Evolutionary conservation across 1,140 invertebrate species (phyloP).

Genomic region (Meloidogyne hapla): DNA sequence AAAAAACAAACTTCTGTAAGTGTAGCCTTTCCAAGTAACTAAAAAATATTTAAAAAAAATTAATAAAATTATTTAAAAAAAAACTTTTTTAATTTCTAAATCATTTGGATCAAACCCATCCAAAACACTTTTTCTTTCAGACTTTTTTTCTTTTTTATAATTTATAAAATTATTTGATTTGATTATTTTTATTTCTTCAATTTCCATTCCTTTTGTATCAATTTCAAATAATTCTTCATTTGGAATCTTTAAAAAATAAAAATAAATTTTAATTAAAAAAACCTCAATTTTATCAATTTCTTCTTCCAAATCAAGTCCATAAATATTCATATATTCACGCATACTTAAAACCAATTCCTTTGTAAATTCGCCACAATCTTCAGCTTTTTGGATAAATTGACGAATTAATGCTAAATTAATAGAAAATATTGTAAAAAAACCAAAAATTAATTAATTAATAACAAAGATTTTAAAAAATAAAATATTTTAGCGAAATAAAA

Average conservation of each 20-base stretch:
- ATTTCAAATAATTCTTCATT: slow-evolving; percentile 18
- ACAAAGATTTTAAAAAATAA: slow-evolving; percentile 9
- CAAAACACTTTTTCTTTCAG: slow-evolving; percentile 14
- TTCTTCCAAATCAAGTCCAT: slow-evolving; percentile 6
- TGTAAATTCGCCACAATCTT: slow-evolving; percentile 20
- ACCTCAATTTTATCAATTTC: slow-evolving; percentile 5
- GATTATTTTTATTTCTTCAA: neutral
- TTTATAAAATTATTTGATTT: neutral
- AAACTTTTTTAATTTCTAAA: slow-evolving; percentile 18
- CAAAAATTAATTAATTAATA: no score
- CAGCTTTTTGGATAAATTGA: slow-evolving; percentile 8
- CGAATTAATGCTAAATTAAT: slow-evolving; percentile 15
- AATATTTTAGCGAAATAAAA: no score
- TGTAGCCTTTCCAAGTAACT: slow-evolving; percentile 12
- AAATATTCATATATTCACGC: slow-evolving; percentile 10
- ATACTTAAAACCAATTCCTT: slow-evolving; percentile 1
- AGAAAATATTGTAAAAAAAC: no score
- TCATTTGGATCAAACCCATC: slow-evolving; percentile 26
- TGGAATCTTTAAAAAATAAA: slow-evolving; percentile 4
- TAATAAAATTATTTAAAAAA: neutral
- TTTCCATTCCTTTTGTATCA: slow-evolving; percentile 11
- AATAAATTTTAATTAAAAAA: slow-evolving; percentile 3
- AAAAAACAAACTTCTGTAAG: neutral
- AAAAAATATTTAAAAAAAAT: slow-evolving; percentile 16
- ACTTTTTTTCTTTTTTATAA: neutral